Percentiles rank a stretch among this genome's conserved stretches.
Conservation (phyloP, 2,888 invertebrate genomes). For the Caenorhabditis imperialis region DNA sequence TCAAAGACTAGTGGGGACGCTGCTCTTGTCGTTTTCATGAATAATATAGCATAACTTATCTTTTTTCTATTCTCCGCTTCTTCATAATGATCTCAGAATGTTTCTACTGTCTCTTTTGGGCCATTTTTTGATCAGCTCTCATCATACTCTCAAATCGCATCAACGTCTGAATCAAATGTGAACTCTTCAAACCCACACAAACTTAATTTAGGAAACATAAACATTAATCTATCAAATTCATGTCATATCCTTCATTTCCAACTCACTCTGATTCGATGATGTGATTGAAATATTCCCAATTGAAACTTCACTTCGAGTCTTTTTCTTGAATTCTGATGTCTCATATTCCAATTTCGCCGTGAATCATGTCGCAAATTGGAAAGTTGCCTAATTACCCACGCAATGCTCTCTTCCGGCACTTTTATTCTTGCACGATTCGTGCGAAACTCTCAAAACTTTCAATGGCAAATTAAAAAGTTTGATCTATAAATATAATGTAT, state of each 20-base stretch:
- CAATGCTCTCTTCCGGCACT: slow-evolving; percentile 35
- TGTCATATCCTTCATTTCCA: too few species aligned
- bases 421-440: slow-evolving; percentile 25
- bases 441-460: slow-evolving; percentile 5
- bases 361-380: slow-evolving; percentile 24
- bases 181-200: slow-evolving; percentile 15
- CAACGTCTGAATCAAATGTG: slow-evolving; percentile 3
- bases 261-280: too few species aligned
- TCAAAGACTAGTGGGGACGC: background rate
- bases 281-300: too few species aligned
- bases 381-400: slow-evolving; percentile 33
- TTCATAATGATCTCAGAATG: too few species aligned
- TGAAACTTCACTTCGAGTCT: too few species aligned
- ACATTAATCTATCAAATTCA: too few species aligned
- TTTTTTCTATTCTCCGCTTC: background rate
- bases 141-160: slow-evolving; percentile 22
- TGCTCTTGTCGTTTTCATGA: slow-evolving; percentile 5
- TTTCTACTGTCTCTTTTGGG: too few species aligned
- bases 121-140: slow-evolving; percentile 5
- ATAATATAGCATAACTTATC: slow-evolving; percentile 17
- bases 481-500: too few species aligned
- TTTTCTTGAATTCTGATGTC: too few species aligned
- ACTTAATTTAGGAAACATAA: too few species aligned
- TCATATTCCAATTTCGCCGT: slow-evolving; percentile 6
- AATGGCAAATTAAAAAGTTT: background rate